Base-by-base conservation (phyloP, 2,113 vertebrate genomes). In the Polypterus senegalus region DNA sequence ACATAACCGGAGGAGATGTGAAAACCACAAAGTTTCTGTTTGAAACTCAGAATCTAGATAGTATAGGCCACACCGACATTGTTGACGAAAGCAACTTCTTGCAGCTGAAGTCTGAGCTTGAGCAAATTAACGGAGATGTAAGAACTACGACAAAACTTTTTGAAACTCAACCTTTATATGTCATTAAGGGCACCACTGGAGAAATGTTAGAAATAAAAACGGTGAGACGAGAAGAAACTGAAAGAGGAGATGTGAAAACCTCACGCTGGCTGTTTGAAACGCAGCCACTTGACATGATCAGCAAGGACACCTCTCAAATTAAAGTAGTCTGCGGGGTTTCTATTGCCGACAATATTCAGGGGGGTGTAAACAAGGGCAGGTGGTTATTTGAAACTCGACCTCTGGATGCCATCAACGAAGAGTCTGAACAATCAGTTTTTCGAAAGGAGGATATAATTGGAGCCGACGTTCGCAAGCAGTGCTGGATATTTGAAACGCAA, bases 401-500 rank as follows among this genome's bases (percentile, higher is more conserved):
- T 44, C 65, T 89, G 45, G 84, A 88, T 67, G 84, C 81, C 56
- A 82, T 90, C 59, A 93, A 91, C 70, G 70, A 76, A 43, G 79
- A 89, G 43, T 82, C 81, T 75, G 81, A 90, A 61, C 69, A 71
- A 27, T 75, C 73, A 55, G 70, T 72, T 47, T 47, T 47, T 8
- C 73, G 87, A 71, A 94, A 79, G 44, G 87, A 87, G 70, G 80
- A 79, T 59, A 78, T 91, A 9, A 54, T 79, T 48, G 88, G 91
- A 47, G 70, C 86, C 4, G 89, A 94, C 73, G 91, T 93, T 6
- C 86, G 82, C 52, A 86, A 83, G 70, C 92, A 92, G 68, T 90
- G 91, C 70, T 88, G 86, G 91, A 81, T 89, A 65, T 97, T 95
- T 80, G 93, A 94, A 76, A 92, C 89, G 0, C 88, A 89, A 64